Base-by-base conservation (phyloP, 2,888 invertebrate species). In the Melinaea menophilus region DNA sequence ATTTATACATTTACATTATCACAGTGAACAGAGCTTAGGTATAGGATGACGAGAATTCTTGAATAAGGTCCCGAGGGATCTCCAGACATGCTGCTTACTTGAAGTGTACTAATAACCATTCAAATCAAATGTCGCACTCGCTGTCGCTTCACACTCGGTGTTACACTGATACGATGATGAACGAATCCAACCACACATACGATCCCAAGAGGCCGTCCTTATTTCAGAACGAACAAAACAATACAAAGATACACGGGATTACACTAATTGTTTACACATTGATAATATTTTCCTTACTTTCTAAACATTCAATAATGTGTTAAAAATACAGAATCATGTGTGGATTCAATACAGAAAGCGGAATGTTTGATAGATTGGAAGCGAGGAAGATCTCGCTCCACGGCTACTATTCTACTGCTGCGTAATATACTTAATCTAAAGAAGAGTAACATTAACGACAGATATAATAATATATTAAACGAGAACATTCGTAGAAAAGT, bases 21-120 rank as follows among this genome's bases (percentile, higher is more conserved):
- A 85, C 86, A 86, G 85, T 85, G 86, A 86, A 86, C 79, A 79
- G 75, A 80, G 75, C 72, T 74, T 77, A 78, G 72, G 73, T 67
- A 64, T 69, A 69, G 71, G 69, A 66, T 69, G 72, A 71, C 34
- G 67, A 68, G 62, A 56, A 61, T 65, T 65, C 66, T 61, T 59
- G 58, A 67, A 64, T 56, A 61, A 65, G 61, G 51, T 55, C 59
- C 59, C 57, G 37, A 54, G 54, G 47, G 41, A 58, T 48, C 45
- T 3, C 11, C 13, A 45, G 51, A 41, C 33, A 4, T 31, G 51
- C 46, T 41, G 2, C 33, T 45, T 45, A 22, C 4, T 4, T 13
- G 12, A 41, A 41, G 11, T 41, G 7, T 41, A 41, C 11, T 41
- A 41, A 41, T 41, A 9, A 9, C 9, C 41, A 41, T 41, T 41